Evolutionary conservation across 2,888 invertebrate species (phyloP), one percentile per base, ranked within the genome.

Genomic region (Nephrocerus scutellatus): DNA sequence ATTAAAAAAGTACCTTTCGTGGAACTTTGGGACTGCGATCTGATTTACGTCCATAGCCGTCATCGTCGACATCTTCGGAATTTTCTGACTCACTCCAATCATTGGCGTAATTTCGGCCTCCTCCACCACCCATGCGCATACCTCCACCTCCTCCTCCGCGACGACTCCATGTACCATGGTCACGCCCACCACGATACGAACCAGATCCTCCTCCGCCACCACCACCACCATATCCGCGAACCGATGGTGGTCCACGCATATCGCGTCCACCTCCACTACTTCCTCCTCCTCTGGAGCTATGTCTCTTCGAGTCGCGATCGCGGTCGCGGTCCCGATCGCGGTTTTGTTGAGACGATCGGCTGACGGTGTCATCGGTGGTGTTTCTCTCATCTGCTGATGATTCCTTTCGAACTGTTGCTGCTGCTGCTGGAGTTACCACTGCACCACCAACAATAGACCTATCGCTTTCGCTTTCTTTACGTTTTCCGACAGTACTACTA

Each of bases 1-100:
- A n/a, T n/a, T n/a, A n/a, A n/a, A n/a, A n/a, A n/a, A n/a, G 39
- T 28, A 52, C 54, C 36, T 55, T 74, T 71, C 23, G 77, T 14
- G 55, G 52, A 13, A 54, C 51, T 43, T 61, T 66, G 54, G 67
- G 75, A 54, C 71, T 79, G 48, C 71, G 74, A 39, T 72, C 76
- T 49, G 66, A 70, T 62, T 69, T 75, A 60, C 72, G 76, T 64
- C 59, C 70, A 51, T 55, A 76, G 16, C 76, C 71, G 48, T 83
- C 83, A 45, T 85, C 86, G 3, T 79, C 80, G 15, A 84, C 82
- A 23, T 79, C 79, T 53, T 85, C 85, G 0, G 84, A 84, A 26
- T 66, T 62, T 57, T 85, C 86, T 10, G 83, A 82, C 32, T 73
- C 74, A 26, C 70, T 72, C 53, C 72, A 73, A 18, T 73, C 73